phyloP scores from a whole-genome alignment of 2,113 vertebrate genomes.

The Cynopterus brachyotis region DNA sequence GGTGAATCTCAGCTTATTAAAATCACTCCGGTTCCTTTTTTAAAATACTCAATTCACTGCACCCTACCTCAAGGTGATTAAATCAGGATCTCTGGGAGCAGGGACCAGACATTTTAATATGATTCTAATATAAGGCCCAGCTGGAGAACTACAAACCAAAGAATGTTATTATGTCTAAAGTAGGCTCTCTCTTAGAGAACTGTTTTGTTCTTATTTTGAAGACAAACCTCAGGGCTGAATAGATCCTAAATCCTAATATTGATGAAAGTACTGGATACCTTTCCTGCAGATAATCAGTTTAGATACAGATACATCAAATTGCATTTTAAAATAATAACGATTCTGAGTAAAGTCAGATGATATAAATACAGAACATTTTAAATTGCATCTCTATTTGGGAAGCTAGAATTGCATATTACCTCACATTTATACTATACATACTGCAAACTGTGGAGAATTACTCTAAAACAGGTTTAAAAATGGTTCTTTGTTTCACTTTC shows the following conservation, averaged over 20 bases:
- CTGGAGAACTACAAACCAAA: background rate
- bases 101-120: background rate
- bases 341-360: background rate
- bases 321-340: background rate
- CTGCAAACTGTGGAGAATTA: background rate
- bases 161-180: background rate
- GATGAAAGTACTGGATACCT: background rate
- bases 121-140: background rate
- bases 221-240: background rate
- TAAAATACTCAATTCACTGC: constrained; percentile 1
- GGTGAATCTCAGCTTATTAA: constrained; percentile 48
- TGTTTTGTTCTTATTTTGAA: constrained; percentile 4
- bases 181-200: background rate
- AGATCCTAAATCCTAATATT: background rate
- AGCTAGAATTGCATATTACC: background rate
- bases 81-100: background rate
- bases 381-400: background rate
- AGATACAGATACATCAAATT: background rate
- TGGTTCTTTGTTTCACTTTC: background rate
- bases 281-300: background rate
- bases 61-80: background rate
- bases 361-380: background rate
- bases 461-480: background rate
- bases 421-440: background rate
- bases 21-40: constrained; percentile 24